A percentile compares a stretch with the other conserved stretches of the same genome.
These are phyloP conservation scores for Drosophila heteroneura DNA, from an alignment of 2,888 invertebrate genomes.

Conservation along the genomic window DNA sequence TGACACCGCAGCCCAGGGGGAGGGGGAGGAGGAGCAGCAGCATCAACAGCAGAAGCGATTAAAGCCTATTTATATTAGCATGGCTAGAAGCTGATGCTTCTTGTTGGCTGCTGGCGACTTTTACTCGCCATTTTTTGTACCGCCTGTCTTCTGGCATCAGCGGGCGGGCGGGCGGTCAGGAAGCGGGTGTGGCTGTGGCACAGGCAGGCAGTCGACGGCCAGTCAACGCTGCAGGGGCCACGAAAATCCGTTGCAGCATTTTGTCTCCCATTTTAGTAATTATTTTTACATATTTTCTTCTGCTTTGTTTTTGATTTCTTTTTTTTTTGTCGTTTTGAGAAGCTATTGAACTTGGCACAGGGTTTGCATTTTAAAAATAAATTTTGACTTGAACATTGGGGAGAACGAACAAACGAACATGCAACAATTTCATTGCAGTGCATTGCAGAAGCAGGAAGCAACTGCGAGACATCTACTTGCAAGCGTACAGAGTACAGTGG, in stretches of 20 bases:
- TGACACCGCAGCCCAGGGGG: slow-evolving; percentile 42
- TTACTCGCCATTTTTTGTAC: slow-evolving; percentile 34
- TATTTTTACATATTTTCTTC: slow-evolving; percentile 58
- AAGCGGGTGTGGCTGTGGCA: not conserved
- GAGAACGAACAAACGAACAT: slow-evolving; percentile 22
- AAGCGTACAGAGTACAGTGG: not conserved
- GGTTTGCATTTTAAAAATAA: slow-evolving; percentile 71
- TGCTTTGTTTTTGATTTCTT: slow-evolving; percentile 1
- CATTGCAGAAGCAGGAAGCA: slow-evolving; percentile 59
- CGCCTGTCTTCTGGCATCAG: slow-evolving; percentile 16
- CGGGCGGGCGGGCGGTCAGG: not conserved
- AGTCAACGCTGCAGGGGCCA: slow-evolving; percentile 59
- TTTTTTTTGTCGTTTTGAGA: slow-evolving; percentile 38
- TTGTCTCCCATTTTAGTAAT: slow-evolving; percentile 67
- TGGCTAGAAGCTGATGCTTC: slow-evolving; percentile 7
- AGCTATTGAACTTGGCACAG: slow-evolving; percentile 81
- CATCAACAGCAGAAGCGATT: slow-evolving; percentile 47
- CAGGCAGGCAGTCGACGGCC: slow-evolving; percentile 6
- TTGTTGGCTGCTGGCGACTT: slow-evolving; percentile 12
- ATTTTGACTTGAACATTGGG: slow-evolving; percentile 40
- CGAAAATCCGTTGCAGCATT: slow-evolving; percentile 59
- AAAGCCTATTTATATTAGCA: slow-evolving; percentile 65
- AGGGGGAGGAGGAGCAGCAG: slow-evolving; percentile 7
- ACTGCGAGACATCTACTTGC: slow-evolving; percentile 17
- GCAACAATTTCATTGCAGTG: slow-evolving; percentile 48